Percentiles rank a stretch among this genome's conserved stretches.
Evolutionary conservation across 1,140 invertebrate species (phyloP).

Genomic region (Batillaria attramentaria): DNA sequence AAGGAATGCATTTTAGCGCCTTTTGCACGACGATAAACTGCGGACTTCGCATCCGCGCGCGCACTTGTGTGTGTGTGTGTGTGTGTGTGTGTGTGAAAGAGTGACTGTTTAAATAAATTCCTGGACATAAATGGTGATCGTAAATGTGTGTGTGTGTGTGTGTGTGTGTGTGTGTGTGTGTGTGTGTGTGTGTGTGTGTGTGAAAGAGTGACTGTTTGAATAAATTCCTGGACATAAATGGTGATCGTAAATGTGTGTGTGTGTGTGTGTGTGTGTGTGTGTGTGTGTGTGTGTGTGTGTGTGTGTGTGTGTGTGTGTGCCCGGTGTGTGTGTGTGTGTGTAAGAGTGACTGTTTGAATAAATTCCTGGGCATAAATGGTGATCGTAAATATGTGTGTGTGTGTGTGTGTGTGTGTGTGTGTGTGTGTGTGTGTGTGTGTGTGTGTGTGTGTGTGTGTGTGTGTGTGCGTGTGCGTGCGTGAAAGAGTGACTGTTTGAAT

Average conservation of each 20-base stretch:
- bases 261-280: constrained; percentile 9
- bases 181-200: constrained; percentile 2
- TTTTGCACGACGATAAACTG: not conserved
- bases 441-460: constrained; percentile 14
- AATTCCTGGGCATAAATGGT: not conserved
- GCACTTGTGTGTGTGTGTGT: not conserved
- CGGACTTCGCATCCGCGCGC: not conserved
- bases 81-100: not conserved
- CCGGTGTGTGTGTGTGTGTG: not conserved
- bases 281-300: constrained; percentile 18
- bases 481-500: not conserved
- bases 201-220: not conserved
- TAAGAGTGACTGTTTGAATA: not conserved
- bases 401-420: constrained; percentile 11
- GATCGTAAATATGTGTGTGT: not conserved
- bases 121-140: not conserved
- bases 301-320: constrained; percentile 12
- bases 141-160: not conserved
- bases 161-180: constrained; percentile 12
- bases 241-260: not conserved
- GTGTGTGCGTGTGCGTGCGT: not conserved
- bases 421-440: constrained; percentile 14
- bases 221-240: not conserved
- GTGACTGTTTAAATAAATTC: not conserved
- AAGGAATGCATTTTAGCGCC: not conserved